Evolutionary conservation across 2,797 vertebrate species (phyloP), one percentile per base, ranked within the genome.

Genomic region (Kryptolebias ocellatus): DNA sequence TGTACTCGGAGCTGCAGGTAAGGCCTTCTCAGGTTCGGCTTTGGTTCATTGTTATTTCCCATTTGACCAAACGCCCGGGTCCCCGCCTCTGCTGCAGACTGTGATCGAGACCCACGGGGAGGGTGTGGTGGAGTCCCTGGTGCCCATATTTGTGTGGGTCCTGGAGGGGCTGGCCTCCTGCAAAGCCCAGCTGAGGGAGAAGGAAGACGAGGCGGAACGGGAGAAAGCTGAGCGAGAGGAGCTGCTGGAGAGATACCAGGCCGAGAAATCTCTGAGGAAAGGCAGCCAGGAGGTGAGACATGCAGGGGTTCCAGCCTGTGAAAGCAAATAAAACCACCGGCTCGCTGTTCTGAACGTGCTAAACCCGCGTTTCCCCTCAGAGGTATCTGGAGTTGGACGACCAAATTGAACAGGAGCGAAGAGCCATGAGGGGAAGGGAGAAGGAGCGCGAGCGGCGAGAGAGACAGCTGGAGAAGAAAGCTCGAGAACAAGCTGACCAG

Each of bases 1-100:
- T 95, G 28, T 95, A 95, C 64, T 92, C 94, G 31, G 93, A 95
- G 68, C 89, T 95, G 5, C 94, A 95, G 92, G 94, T 95, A 81
- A 90, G 62, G 5, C 20, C 47, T 53, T 2, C 9, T 10, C 12
- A 28, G 42, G 61, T 4, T 16, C 0, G 37, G 10, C 0, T 0
- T n/a, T 42, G 11, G 14, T 53, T 60, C 2, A 15, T 51, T 0
- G 42, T 39, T 15, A 16, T 18, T 37, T 51, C 2, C 14, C 3
- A 42, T 44, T 42, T 52, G 10, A 17, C 50, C 37, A 17, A 46
- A 37, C n/a, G 12, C 5, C 11, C 2, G 28, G 7, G 39, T 53
- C 59, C 28, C 15, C 12, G 5, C 27, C 7, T 71, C 0, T 45
- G 16, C n/a, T 78, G 46, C 18, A 95, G 94, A 91, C 85, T 0